phyloP scores from a whole-genome alignment of 2,797 vertebrate species.

The Spinus pinus region DNA sequence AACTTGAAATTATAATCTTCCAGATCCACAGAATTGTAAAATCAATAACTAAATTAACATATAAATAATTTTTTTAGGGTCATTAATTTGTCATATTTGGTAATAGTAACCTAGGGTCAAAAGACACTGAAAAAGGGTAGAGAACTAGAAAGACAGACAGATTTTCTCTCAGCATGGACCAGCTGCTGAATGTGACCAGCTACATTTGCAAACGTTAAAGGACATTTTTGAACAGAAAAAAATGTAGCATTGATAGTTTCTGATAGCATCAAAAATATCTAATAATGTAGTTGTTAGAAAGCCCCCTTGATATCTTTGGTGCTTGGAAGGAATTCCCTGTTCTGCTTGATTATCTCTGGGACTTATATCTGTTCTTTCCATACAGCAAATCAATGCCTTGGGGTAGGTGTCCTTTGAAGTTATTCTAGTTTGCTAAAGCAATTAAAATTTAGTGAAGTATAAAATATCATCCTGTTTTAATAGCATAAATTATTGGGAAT shows the following conservation, averaged over 20 bases:
- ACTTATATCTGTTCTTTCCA: not conserved
- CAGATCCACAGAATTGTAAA: not conserved
- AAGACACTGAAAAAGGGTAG: not conserved
- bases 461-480: not conserved
- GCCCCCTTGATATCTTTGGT: not conserved
- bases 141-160: not conserved
- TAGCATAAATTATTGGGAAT: not conserved
- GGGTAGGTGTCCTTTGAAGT: slow-evolving; percentile 34
- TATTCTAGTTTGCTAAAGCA: slow-evolving; percentile 27
- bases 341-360: slow-evolving; percentile 24
- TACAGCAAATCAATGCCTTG: slow-evolving; percentile 1
- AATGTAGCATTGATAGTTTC: not conserved
- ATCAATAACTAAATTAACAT: not conserved
- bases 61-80: not conserved
- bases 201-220: fast-evolving
- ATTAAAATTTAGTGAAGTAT: slow-evolving; percentile 14
- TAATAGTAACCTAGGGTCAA: not conserved
- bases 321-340: not conserved
- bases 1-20: not conserved
- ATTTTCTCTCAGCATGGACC: not conserved
- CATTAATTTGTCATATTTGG: not conserved
- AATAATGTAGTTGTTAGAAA: not conserved
- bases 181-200: not conserved
- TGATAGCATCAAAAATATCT: not conserved
- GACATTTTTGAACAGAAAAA: not conserved